These are phyloP conservation scores for Cliona cf. orientalis DNA, from an alignment of 37 sponge, comb jelly and placozoan species.

Conservation along the genomic window DNA sequence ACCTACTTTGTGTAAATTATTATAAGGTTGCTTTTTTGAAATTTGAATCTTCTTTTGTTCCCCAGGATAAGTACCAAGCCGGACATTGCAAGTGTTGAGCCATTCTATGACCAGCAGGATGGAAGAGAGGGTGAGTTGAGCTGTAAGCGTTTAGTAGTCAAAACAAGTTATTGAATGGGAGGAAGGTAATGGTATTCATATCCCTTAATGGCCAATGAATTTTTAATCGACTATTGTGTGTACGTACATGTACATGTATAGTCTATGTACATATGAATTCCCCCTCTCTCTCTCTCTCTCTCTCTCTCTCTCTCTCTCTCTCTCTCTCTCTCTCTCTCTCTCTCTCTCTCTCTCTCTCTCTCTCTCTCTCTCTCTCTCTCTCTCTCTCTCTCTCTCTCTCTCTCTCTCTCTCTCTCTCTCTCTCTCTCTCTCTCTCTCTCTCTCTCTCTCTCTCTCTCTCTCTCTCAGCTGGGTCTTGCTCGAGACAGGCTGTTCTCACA, in stretches of 20 bases:
- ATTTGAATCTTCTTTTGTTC: not conserved
- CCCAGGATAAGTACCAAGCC: constrained; percentile 84
- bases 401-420: constrained; percentile 43
- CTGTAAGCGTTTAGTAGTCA: too few species aligned
- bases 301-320: constrained; percentile 44
- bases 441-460: constrained; percentile 37
- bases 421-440: constrained; percentile 39
- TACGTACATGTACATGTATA: too few species aligned
- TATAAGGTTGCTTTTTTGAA: not conserved
- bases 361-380: constrained; percentile 23
- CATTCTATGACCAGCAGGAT: constrained; percentile 43
- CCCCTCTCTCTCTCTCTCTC: too few species aligned
- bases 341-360: constrained; percentile 23
- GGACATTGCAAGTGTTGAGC: constrained; percentile 78
- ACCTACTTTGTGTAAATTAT: too few species aligned
- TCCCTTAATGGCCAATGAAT: too few species aligned
- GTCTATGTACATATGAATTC: too few species aligned
- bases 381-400: constrained; percentile 23
- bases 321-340: constrained; percentile 43
- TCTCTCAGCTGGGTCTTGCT: constrained; percentile 40
- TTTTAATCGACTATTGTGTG: too few species aligned
- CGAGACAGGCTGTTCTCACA: constrained; percentile 71
- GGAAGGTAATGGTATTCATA: constrained; percentile 3
- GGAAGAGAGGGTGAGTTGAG: constrained; percentile 8
- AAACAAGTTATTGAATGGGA: not conserved